Base-by-base conservation (phyloP, 2,888 invertebrate genomes). In the Julus scanicus region DNA sequence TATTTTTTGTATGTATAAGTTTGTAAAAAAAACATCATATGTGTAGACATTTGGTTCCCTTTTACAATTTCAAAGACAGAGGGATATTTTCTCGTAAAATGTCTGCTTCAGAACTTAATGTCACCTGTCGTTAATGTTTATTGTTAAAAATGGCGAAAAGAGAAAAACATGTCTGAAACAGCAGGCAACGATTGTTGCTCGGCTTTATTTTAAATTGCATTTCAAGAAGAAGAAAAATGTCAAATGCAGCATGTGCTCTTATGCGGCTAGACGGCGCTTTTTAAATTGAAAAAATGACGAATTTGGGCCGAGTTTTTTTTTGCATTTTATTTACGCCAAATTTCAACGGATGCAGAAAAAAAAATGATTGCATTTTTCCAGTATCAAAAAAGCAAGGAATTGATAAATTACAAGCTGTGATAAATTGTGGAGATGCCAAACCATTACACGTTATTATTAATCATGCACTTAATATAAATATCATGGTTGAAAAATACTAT, bases 151-250 rank as follows among this genome's bases (percentile, higher is more conserved):
- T 71, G 71, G 71, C 71, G 29, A 29, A 71, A 71, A 71, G 71
- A 71, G 71, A 71, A 71, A 71, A 71, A 71, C 71, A 71, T 71
- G 71, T 71, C 71, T 71, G 71, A 71, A 71, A 71, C 71, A 71
- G 71, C 71, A 71, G 71, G 71, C 71, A 71, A 71, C 71, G 71
- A 29, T 71, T 71, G 71, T 71, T 71, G 71, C 71, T 71, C 71
- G 71, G 71, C 71, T 71, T 71, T 71, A 71, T n/a, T 71, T 71
- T 71, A 71, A 71, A 71, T 71, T 71, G 71, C 71, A 71, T 71
- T 71, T 71, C 29, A 29, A 71, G 29, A 71, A 63, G 63, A 63
- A 71, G 71, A 71, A 71, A 71, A 71, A 71, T 71, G 71, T 71
- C 71, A 71, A 71, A 71, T 71, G 71, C 71, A 71, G 71, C 71